Evolutionary conservation across 2,797 vertebrate genomes (phyloP), one percentile per base, ranked within the genome.

Genomic region (Rhinogobio ventralis): DNA sequence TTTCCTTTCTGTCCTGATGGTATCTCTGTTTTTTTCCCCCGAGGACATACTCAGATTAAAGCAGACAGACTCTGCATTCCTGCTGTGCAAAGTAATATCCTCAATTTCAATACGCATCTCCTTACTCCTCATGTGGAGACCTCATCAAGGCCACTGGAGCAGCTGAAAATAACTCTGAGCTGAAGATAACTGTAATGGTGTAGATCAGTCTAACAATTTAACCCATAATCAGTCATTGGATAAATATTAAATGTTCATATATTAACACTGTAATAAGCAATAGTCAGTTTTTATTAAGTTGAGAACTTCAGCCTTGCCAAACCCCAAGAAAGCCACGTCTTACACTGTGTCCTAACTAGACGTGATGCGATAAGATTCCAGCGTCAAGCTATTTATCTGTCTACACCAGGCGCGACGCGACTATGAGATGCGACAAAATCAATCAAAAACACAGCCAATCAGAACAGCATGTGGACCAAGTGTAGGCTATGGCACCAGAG

Each of bases 1-100:
- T 57, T 68, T 55, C 11, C n/a, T 67, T 28, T 45, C 33, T 14
- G 33, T 68, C 49, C 19, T 83, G 30, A 51, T 30, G 6, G 13
- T 28, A 33, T 82, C 25, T 25, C 53, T 2, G 23, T 36, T 68
- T 3, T 42, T 15, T 51, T 71, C 1, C 30, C 73, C 62, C 13
- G 49, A 69, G 62, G 82, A 68, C 62, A 83, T 67, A 45, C 45
- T 83, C 62, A 69, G 49, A 83, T 83, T 57, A 83, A 76, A 25
- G 36, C 33, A 57, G 82, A 75, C 39, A 28, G 72, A 83, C 33
- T 53, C 30, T 10, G 30, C 23, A 39, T 53, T 53, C 81, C 33
- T 67, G 81, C 81, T 83, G 81, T 75, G 72, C 46, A 51, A 73
- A 83, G 72, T 66, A 83, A 57, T 73, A 74, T 81, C 77, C 83